Conservation (phyloP, 1,140 invertebrate genomes). For the Lasioglossum baleicum region DNA sequence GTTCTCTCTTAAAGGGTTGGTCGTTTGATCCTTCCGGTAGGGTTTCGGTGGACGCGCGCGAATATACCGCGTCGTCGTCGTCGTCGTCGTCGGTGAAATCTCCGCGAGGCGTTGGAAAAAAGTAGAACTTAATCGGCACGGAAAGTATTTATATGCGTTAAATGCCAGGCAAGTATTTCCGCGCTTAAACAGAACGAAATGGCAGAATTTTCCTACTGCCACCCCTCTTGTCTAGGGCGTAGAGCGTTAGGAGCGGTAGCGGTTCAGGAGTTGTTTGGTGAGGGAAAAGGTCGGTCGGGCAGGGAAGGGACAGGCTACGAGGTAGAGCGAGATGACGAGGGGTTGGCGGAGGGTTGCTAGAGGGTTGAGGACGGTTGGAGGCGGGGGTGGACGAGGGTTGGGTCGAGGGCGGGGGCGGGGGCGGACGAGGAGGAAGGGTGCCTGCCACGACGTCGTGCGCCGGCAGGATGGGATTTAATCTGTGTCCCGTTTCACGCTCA, state of each 20-base stretch:
- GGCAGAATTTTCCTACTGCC: conserved; percentile 42
- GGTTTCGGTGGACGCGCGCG: not conserved
- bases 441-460: conserved; percentile 68
- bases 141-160: conserved; percentile 44
- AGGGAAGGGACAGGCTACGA: conserved; percentile 12
- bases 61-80: not conserved
- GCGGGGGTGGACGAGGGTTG: conserved; percentile 27
- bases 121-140: conserved; percentile 16
- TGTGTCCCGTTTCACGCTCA: conserved; percentile 80
- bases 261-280: conserved; percentile 63
- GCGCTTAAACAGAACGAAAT: conserved; percentile 53
- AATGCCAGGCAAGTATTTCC: conserved; percentile 54
- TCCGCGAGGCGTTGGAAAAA: not conserved
- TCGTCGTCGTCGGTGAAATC: not conserved
- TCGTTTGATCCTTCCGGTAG: not conserved
- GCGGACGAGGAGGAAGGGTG: conserved; percentile 55
- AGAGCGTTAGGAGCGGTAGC: conserved; percentile 40
- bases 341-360: conserved; percentile 16
- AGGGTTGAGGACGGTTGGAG: conserved; percentile 17
- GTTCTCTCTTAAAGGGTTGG: not conserved
- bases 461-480: conserved; percentile 79
- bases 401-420: not conserved
- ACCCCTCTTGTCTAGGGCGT: conserved; percentile 39
- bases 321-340: conserved; percentile 45
- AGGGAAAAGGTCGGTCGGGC: conserved; percentile 53